These are phyloP conservation scores for Tinamus guttatus DNA, from an alignment of 2,113 vertebrate species.

Conservation along the genomic window DNA sequence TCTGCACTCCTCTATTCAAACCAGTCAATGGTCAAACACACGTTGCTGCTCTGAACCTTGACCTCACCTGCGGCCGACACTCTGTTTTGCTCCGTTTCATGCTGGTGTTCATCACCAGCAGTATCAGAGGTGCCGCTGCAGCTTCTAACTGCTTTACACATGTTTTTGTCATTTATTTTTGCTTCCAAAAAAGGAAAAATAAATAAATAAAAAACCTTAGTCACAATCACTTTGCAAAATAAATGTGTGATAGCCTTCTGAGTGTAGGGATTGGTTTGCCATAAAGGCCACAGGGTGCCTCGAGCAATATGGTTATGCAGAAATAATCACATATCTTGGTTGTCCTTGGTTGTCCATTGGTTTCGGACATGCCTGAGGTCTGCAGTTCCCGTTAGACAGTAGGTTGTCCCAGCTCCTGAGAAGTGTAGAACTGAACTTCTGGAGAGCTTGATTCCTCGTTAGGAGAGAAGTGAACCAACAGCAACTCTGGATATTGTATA, in stretches of 20 bases:
- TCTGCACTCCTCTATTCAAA: background rate
- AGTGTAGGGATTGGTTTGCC: background rate
- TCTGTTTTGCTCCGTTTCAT: background rate
- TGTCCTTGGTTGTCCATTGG: background rate
- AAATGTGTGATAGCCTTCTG: background rate
- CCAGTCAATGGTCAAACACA: background rate
- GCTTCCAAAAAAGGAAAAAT: background rate
- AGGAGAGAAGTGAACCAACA: constrained; percentile 1
- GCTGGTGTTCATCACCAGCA: background rate
- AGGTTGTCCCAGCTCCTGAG: background rate
- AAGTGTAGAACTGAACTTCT: background rate
- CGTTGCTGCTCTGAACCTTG: background rate
- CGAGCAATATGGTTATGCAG: background rate
- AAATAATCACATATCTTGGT: background rate
- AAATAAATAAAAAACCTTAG: background rate
- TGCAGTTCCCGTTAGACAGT: background rate
- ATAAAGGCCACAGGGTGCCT: background rate
- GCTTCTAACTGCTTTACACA: background rate
- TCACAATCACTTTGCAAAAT: background rate
- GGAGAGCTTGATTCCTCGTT: background rate
- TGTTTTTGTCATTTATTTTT: background rate
- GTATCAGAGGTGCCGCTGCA: background rate
- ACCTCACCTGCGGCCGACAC: background rate
- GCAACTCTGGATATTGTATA: background rate
- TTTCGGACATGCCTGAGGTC: background rate